These are phyloP conservation scores for Acanthurus leucopareius DNA, from an alignment of 2,797 vertebrate species.

Conservation along the genomic window DNA sequence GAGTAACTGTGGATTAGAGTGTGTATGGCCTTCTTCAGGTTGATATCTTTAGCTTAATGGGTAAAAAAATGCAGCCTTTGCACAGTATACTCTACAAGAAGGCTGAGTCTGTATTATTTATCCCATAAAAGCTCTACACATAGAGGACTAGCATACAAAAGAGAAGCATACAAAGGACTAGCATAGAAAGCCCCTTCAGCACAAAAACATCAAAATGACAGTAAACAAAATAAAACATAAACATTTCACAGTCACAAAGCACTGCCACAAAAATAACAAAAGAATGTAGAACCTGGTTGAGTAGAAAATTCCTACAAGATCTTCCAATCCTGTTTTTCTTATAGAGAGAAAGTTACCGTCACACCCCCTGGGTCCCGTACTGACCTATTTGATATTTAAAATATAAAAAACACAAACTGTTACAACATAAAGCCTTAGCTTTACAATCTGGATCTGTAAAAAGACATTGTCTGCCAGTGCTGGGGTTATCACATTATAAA, in stretches of 20 bases:
- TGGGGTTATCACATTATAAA: too few relatives aligned
- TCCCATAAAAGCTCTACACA: background rate
- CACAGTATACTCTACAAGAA: background rate
- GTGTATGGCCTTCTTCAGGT: background rate
- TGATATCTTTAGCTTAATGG: background rate
- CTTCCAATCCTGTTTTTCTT: background rate
- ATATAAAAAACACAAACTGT: background rate
- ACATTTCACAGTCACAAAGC: background rate
- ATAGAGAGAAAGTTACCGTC: background rate
- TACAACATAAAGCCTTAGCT: background rate
- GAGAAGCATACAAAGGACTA: background rate
- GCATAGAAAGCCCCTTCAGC: too few relatives aligned
- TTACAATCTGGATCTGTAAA: too few relatives aligned
- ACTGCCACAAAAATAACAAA: background rate
- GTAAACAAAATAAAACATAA: too few relatives aligned
- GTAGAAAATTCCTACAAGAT: too few relatives aligned
- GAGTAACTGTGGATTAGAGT: conserved; percentile 2
- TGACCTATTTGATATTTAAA: background rate
- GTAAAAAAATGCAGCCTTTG: background rate
- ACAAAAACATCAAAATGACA: too few relatives aligned
- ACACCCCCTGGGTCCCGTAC: background rate
- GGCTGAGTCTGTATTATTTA: background rate
- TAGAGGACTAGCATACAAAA: background rate
- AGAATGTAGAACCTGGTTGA: too few relatives aligned
- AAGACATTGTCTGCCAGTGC: too few relatives aligned